Evolutionary conservation across 2,797 vertebrate genomes (phyloP).

Genomic region (Anguilla obscura): DNA sequence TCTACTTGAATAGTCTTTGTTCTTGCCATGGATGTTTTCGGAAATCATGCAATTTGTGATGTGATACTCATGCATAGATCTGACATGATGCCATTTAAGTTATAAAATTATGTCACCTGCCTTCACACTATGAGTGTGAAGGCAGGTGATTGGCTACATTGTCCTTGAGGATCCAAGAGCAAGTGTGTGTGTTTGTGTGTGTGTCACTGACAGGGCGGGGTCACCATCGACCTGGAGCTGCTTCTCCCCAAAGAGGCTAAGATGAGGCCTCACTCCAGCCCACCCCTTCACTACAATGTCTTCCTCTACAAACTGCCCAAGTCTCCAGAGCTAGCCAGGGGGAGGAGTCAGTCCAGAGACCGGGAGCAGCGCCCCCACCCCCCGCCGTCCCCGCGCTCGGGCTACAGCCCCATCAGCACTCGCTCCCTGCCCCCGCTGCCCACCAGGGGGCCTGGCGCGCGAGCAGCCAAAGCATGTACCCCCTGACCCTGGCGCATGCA

Average conservation of each 20-base stretch:
- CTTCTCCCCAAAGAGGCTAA: slow-evolving; percentile 75
- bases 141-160: not conserved
- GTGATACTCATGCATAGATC: not conserved
- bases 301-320: slow-evolving; percentile 74
- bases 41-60: slow-evolving; percentile 22
- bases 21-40: not conserved
- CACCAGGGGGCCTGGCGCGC: slow-evolving; percentile 47
- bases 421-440: slow-evolving; percentile 69
- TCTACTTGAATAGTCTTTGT: not conserved
- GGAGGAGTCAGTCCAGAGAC: slow-evolving; percentile 55
- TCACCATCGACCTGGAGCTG: slow-evolving; percentile 77
- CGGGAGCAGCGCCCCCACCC: slow-evolving; percentile 39
- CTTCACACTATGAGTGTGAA: not conserved
- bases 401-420: slow-evolving; percentile 65
- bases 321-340: slow-evolving; percentile 56
- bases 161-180: not conserved
- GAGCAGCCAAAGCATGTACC: slow-evolving; percentile 39
- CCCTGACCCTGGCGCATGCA: slow-evolving; percentile 26
- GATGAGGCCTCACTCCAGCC: slow-evolving; percentile 59
- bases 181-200: slow-evolving; percentile 25
- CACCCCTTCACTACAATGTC: slow-evolving; percentile 71
- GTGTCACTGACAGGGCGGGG: slow-evolving; percentile 63
- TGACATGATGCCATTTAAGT: not conserved
- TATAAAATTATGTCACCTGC: not conserved
- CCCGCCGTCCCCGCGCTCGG: not conserved